Evolutionary conservation across 1,140 invertebrate genomes (phyloP), one percentile per base, ranked within the genome.

Genomic region (Drosophila malerkotliana): DNA sequence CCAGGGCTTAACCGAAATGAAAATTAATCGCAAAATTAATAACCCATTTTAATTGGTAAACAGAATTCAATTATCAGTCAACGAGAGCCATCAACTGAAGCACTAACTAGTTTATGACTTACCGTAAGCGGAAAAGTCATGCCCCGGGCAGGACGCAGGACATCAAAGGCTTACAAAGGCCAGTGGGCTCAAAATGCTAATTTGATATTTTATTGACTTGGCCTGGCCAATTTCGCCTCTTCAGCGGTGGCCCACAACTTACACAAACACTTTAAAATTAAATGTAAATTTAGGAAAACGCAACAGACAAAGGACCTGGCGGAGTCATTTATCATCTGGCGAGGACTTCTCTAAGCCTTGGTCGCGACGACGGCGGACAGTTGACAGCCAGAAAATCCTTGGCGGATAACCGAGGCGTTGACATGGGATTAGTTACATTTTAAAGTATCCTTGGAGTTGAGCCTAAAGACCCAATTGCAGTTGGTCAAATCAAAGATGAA

Each of bases 191-290:
- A 37, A 57, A 72, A 61, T 41, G 32, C 45, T 56, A 69, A 71
- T 83, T 82, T 71, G 77, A 87, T 81, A 85, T 80, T 81, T 87
- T 87, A 85, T 85, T 85, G 77, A 74, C 68, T 53, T 51, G 34
- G 47, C 14, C 63, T 5, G 15, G 57, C 8, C 18, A 32, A 49
- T 48, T 77, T 62, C 57, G 61, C 71, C 57, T 58, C 58, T 52
- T 49, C 45, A 24, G 37, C 55, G 8, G 26, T 47, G 30, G 34
- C 30, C 57, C 55, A 45, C 57, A 54, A 76, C 51, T 62, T 9
- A n/a, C 44, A 24, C 28, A 58, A 45, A 61, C 54, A 54, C 44
- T 66, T 66, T 53, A 66, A 18, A 81, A 73, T 81, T 63, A 81
- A 81, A 81, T 81, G 78, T 62, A 81, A 81, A 81, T 77, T 74